phyloP scores from a whole-genome alignment of 2,113 vertebrate species.

The Rhegmatorhina hoffmannsi region DNA sequence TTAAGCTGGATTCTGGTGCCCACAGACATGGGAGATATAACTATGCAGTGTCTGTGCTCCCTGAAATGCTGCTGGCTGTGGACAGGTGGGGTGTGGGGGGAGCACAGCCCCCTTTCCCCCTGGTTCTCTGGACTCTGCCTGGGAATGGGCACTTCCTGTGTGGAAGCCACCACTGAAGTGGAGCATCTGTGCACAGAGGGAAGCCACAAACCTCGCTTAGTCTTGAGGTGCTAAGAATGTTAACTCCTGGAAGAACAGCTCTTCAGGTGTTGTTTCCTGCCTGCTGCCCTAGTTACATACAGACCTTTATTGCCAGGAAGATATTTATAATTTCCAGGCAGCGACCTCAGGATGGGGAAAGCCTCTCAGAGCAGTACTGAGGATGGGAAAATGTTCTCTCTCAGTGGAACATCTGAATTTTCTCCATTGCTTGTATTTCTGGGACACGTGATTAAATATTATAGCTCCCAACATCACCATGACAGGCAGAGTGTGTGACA shows the following conservation, averaged over 20 bases:
- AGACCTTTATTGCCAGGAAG: not conserved
- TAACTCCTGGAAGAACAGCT: not conserved
- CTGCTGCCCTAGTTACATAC: not conserved
- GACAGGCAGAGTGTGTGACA: not conserved
- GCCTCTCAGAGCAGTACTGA: not conserved
- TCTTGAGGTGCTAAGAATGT: not conserved
- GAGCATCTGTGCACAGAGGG: not conserved
- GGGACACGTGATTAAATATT: not conserved
- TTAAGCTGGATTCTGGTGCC: not conserved
- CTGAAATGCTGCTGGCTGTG: not conserved
- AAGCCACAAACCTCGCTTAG: not conserved
- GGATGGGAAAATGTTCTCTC: not conserved
- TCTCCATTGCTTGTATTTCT: not conserved
- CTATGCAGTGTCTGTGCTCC: not conserved
- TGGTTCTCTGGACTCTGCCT: not conserved
- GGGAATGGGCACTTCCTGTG: not conserved
- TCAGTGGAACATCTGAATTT: not conserved
- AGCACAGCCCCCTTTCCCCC: not conserved
- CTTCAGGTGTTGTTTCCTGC: not conserved
- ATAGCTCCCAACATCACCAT: not conserved
- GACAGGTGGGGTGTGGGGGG: not conserved
- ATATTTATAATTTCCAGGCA: not conserved
- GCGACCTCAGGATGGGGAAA: not conserved
- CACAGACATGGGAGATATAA: not conserved
- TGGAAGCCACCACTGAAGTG: not conserved